These are phyloP conservation scores for Dromius quadrimaculatus DNA, from an alignment of 2,888 invertebrate genomes.

Conservation along the genomic window DNA sequence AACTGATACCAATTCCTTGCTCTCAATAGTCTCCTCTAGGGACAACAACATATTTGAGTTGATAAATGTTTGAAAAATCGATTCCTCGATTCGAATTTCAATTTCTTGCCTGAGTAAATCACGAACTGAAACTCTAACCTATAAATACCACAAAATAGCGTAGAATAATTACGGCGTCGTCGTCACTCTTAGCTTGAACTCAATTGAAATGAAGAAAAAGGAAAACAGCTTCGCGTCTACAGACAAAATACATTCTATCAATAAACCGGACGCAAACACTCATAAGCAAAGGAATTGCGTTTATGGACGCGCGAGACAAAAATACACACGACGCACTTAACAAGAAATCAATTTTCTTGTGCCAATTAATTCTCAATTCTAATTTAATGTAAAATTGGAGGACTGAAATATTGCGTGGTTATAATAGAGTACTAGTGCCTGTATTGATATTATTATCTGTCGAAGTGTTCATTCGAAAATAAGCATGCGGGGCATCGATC, in stretches of 20 bases:
- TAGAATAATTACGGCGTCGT: slow-evolving; percentile 10
- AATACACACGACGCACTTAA: no score
- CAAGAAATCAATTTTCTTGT: no score
- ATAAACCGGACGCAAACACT: slow-evolving; percentile 21
- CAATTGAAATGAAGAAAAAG: slow-evolving; percentile 29
- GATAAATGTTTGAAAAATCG: no score
- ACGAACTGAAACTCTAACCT: no score
- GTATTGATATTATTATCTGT: not conserved
- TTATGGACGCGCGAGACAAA: slow-evolving; percentile 20
- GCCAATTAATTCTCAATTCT: no score
- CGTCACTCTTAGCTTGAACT: slow-evolving; percentile 6
- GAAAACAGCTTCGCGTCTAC: slow-evolving; percentile 6
- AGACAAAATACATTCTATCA: slow-evolving; percentile 44
- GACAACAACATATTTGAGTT: no score
- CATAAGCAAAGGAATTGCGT: slow-evolving; percentile 13
- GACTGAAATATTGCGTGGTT: not conserved
- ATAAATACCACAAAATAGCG: slow-evolving; percentile 20
- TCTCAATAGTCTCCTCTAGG: no score
- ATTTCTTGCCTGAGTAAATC: no score
- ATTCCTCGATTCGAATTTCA: no score
- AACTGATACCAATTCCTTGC: no score
- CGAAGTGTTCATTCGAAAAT: not conserved
- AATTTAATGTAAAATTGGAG: slow-evolving; percentile 9
- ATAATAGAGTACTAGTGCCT: not conserved
- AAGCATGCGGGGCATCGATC: slow-evolving; percentile 4